Base-by-base conservation (phyloP, 2,888 invertebrate species). In the Tipula helvola region DNA sequence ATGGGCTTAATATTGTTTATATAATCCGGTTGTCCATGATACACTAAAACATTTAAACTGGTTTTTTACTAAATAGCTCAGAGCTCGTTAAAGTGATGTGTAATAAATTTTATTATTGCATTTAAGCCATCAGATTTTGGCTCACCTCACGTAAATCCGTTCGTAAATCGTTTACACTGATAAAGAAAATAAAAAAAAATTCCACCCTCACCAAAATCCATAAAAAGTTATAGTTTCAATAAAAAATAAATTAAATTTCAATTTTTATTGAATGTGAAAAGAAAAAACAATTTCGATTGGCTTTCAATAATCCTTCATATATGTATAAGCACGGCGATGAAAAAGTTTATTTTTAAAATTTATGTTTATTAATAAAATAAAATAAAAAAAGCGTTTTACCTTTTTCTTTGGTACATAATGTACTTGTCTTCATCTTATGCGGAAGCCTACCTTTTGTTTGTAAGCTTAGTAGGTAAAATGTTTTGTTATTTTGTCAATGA, bases 401-500 rank as follows among this genome's bases (percentile, higher is more conserved):
- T 28, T 71, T 71, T 28, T 71, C 71, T 71, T 71, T 16, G 16
- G 52, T 52, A 8, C 52, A 13, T 44, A 44, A 44, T 44, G 12
- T 39, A 39, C 12, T 16, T 52, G 52, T 52, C 52, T 52, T 71
- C 28, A 28, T 28, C 5, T 71, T 71, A 71, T 71, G 71, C 71
- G 71, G 71, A 71, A 71, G 71, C 18, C 16, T 28, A 71, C 71
- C 71, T 71, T 71, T 71, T 71, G 71, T 71, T 10, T 28, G 16
- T 57, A 57, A 28, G 39, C 7, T 39, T 39, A 39, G 39, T 39
- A 39, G 5, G 3, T 57, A 52, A 52, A 16, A 57, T 57, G 71
- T 71, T 71, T 71, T 71, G 71, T 71, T 71, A 71, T 71, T 71
- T 71, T 71, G 71, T 71, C 71, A 71, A 71, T 71, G 71, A 71